Evolutionary conservation across 2,888 invertebrate genomes (phyloP).

Genomic region (Microchrysa polita): DNA sequence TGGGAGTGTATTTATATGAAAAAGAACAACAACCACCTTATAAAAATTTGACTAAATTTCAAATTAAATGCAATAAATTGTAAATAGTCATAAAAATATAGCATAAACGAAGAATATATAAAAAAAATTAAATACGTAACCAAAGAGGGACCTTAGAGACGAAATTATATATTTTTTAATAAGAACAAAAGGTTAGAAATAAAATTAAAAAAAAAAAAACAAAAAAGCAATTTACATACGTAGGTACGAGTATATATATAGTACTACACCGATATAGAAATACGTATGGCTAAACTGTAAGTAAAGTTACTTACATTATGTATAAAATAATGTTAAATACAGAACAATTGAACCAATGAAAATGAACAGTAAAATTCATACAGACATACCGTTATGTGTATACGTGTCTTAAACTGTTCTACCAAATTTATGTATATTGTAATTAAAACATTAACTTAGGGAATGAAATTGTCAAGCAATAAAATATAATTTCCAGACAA

Average conservation of each 20-base stretch:
- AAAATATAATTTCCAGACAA: slow-evolving; percentile 14
- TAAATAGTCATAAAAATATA: slow-evolving; percentile 22
- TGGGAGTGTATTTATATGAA: slow-evolving; percentile 18
- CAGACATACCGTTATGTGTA: not conserved
- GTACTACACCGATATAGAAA: slow-evolving; percentile 27
- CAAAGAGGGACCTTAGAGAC: slow-evolving; percentile 55
- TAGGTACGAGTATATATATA: no score
- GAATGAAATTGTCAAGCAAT: slow-evolving; percentile 30
- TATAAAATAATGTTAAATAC: slow-evolving; percentile 14
- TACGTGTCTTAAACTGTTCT: not conserved
- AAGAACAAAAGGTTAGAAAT: slow-evolving; percentile 30
- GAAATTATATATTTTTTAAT: slow-evolving; percentile 47
- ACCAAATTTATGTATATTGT: not conserved
- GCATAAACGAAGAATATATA: no score
- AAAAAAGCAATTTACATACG: slow-evolving; percentile 41
- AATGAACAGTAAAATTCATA: no score
- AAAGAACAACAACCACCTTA: slow-evolving; percentile 40
- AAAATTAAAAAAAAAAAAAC: not conserved
- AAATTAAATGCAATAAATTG: slow-evolving; percentile 34
- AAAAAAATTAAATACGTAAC: slow-evolving; percentile 56
- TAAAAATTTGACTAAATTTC: slow-evolving; percentile 20
- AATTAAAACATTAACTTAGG: not conserved
- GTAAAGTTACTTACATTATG: slow-evolving; percentile 3
- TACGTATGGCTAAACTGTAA: not conserved
- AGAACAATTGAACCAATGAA: no score